These are phyloP conservation scores for Manacus vitellinus DNA, from an alignment of 2,113 vertebrate genomes.

Conservation along the genomic window DNA sequence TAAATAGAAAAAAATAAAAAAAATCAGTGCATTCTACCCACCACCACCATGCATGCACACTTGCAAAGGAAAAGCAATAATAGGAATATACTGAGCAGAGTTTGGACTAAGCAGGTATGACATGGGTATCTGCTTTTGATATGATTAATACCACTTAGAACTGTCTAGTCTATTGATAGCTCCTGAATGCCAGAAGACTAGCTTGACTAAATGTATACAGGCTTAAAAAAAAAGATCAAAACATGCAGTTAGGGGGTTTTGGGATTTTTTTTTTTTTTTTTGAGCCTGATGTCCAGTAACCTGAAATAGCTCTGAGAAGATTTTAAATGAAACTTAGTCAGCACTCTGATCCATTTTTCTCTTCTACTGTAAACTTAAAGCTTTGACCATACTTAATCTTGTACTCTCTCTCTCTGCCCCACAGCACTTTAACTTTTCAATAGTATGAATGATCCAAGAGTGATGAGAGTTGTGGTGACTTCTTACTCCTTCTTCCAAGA, in stretches of 20 bases:
- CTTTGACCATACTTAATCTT: not conserved
- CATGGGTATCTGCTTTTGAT: not conserved
- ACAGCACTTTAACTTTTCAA: not conserved
- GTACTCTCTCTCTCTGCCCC: not conserved
- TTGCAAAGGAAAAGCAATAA: not conserved
- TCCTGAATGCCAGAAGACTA: not conserved
- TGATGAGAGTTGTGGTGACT: not conserved
- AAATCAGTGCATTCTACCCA: not conserved
- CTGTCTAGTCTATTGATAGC: not conserved
- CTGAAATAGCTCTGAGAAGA: not conserved
- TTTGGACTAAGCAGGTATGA: not conserved
- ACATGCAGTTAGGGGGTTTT: not conserved
- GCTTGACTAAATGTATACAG: not conserved
- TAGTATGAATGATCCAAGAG: not conserved
- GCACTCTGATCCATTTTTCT: not conserved
- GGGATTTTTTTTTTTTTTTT: not conserved
- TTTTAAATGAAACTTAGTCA: not conserved
- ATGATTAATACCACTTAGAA: not conserved
- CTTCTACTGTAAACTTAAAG: not conserved
- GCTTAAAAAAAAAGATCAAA: not conserved
- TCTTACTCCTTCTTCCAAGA: not conserved
- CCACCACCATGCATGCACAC: fast-evolving
- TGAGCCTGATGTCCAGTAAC: not conserved
- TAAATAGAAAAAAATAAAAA: not conserved
- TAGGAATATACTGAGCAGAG: not conserved